Conservation (phyloP, 2,113 vertebrate species). For the Vulpes ferrilata region DNA sequence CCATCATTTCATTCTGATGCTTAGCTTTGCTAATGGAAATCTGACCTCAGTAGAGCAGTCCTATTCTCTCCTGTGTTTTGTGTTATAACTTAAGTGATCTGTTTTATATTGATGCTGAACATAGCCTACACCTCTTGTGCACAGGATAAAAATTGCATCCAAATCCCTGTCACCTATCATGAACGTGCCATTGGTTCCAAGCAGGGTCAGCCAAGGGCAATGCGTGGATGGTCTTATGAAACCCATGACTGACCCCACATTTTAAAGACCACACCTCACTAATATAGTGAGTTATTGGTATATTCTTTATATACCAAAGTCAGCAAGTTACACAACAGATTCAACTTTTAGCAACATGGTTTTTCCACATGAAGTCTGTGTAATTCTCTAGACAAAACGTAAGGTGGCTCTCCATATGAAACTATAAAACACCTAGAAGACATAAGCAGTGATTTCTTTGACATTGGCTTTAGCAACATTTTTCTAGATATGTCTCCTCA, state of each 20-base stretch:
- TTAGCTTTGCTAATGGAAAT: conserved; percentile 40
- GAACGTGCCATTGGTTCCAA: neutral
- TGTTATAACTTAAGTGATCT: conserved; percentile 14
- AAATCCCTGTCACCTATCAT: conserved; percentile 42
- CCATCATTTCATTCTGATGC: conserved; percentile 69
- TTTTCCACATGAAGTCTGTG: conserved; percentile 31
- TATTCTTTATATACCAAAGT: neutral
- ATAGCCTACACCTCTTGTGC: neutral
- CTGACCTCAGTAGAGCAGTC: conserved; percentile 10
- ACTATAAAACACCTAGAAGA: neutral
- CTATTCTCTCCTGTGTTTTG: conserved; percentile 30
- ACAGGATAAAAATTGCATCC: conserved; percentile 26
- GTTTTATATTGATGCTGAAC: conserved; percentile 26
- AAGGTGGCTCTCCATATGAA: neutral
- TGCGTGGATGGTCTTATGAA: neutral
- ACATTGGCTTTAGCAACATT: neutral
- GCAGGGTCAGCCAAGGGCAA: neutral
- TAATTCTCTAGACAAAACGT: conserved; percentile 51
- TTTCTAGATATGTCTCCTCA: neutral
- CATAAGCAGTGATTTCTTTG: neutral
- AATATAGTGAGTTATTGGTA: neutral
- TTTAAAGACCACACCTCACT: neutral
- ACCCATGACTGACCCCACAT: neutral
- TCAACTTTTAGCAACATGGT: neutral
- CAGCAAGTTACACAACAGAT: neutral